A percentile compares a stretch with the other conserved stretches of the same genome.
These are phyloP conservation scores for Siniperca undulata DNA, from an alignment of 2,797 vertebrate species.

Conservation along the genomic window DNA sequence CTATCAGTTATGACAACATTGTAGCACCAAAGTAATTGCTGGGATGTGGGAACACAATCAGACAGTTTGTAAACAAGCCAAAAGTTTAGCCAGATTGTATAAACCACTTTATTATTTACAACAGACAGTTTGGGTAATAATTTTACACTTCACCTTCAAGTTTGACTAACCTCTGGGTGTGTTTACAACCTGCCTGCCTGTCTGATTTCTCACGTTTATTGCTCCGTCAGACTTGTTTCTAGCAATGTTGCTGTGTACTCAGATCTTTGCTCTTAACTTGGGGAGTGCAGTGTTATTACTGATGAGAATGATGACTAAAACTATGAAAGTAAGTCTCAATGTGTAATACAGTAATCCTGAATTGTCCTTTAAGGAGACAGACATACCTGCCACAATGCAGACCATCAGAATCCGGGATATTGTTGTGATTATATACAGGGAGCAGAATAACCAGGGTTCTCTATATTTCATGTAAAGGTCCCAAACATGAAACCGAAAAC, in stretches of 20 bases:
- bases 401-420: not conserved
- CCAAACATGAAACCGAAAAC: not conserved
- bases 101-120: not conserved
- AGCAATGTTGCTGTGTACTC: not conserved
- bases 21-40: not conserved
- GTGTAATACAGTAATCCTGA: not conserved
- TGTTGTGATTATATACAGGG: not conserved
- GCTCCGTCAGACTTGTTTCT: not conserved
- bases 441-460: not conserved
- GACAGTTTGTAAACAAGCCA: not conserved
- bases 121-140: not conserved
- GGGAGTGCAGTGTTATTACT: not conserved
- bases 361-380: not conserved
- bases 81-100: not conserved
- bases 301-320: not conserved
- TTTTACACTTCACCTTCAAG: no score
- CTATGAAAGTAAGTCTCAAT: not conserved
- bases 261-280: not conserved
- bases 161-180: not conserved
- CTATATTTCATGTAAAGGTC: not conserved
- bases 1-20: not conserved
- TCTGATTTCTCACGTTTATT: not conserved
- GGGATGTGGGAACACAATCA: not conserved
- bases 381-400: not conserved
- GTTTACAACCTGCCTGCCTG: not conserved